A percentile compares a stretch with the other conserved stretches of the same genome.
Conservation (phyloP, 2,797 vertebrate species). For the Mergus octosetaceus region DNA sequence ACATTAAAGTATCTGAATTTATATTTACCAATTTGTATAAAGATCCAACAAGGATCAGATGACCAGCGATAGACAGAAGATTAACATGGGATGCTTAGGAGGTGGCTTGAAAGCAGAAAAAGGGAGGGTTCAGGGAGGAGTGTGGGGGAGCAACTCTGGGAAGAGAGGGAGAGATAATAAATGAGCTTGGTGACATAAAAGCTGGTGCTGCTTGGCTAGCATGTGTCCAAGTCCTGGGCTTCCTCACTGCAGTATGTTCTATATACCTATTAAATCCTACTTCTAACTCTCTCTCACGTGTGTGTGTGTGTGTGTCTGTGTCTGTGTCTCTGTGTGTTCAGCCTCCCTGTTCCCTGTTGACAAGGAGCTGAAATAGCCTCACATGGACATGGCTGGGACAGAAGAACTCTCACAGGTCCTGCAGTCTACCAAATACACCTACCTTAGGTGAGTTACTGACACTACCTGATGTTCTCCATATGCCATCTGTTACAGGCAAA, state of each 20-base stretch:
- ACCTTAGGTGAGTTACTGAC: not conserved
- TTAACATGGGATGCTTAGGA: not conserved
- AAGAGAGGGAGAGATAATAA: not conserved
- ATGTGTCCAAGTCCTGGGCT: not conserved
- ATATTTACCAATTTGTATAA: not conserved
- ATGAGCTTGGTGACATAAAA: fast-evolving
- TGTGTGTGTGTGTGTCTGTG: fast-evolving
- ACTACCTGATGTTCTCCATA: not conserved
- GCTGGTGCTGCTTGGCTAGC: not conserved
- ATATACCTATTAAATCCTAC: not conserved
- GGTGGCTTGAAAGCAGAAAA: not conserved
- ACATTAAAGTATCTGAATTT: not conserved
- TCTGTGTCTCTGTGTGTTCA: fast-evolving
- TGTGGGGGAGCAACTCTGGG: not conserved
- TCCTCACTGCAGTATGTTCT: not conserved
- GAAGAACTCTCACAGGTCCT: not conserved
- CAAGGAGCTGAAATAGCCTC: not conserved
- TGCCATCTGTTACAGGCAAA: not conserved
- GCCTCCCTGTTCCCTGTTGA: not conserved
- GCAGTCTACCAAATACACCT: not conserved
- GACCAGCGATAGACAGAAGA: not conserved
- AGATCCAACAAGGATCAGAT: not conserved
- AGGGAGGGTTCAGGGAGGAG: not conserved
- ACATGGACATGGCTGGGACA: not conserved
- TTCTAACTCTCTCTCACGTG: not conserved